Base-by-base conservation (phyloP, 1,140 invertebrate genomes). In the Linepithema humile region DNA sequence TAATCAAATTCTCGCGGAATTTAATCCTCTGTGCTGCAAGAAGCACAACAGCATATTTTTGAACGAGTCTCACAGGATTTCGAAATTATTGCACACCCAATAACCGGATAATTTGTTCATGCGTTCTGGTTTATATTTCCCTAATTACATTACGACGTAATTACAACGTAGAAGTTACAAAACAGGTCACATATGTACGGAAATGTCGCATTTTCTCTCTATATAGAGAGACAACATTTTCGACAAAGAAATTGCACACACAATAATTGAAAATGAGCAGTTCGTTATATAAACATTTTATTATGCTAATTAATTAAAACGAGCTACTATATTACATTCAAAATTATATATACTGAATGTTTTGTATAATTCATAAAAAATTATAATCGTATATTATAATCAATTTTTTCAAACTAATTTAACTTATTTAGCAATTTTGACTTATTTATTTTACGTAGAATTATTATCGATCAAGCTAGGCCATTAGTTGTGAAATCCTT, bases 61-160 rank as follows among this genome's bases (percentile, higher is more conserved):
- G 20, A 26, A 17, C 20, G n/a, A 29, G 35, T 50, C 3, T 10
- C 32, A 38, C 17, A 50, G 5, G 4, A 7, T 50, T 26, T 6
- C 23, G 12, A 65, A 64, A 38, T 64, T 38, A 64, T 43, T 65
- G 12, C n/a, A 26, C 23, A 59, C 4, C 20, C 12, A 64, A 64
- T n/a, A n/a, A 77, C 65, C 15, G 43, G 32, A 77, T 77, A 50
- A 77, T 29, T 65, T 32, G 59, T 35, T 45, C 20, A 57, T 38
- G 40, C n/a, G 43, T n/a, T 64, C 57, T n/a, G 40, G 6, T 48
- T 50, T 38, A n/a, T 15, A 64, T 55, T 77, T 9, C 43, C 43
- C 5, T 38, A 59, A 38, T 29, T 20, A 64, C 20, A 45, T 77
- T 77, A 50, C 15, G 17, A 50, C 17, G 15, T 50, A 65, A 77